Conservation (phyloP, 2,888 invertebrate genomes). For the Zaprionus lineosus region DNA sequence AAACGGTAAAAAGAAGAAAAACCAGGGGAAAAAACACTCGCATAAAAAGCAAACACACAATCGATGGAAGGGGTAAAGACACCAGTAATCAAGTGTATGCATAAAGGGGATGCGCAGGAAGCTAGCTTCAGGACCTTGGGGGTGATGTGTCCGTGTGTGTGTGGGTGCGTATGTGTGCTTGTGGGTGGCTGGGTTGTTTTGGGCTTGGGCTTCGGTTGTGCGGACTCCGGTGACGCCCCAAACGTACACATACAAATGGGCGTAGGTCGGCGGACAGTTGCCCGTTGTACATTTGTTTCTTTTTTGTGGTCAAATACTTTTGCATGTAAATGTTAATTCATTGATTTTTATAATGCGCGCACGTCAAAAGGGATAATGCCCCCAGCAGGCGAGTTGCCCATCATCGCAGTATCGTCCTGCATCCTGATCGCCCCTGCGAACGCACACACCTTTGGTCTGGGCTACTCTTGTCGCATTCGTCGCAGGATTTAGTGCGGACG, state of each 20-base stretch:
- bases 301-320: conserved; percentile 77
- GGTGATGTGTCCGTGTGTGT: conserved; percentile 4
- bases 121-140: conserved; percentile 5
- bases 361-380: conserved; percentile 61
- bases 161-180: neutral
- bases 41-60: conserved; percentile 66
- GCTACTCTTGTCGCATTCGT: conserved; percentile 47
- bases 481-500: conserved; percentile 38
- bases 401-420: too few species aligned
- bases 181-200: conserved; percentile 12
- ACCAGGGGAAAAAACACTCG: conserved; percentile 46
- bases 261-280: conserved; percentile 23
- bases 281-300: conserved; percentile 73
- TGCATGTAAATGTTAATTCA: conserved; percentile 75
- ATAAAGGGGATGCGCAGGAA: conserved; percentile 53
- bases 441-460: neutral
- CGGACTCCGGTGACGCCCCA: conserved; percentile 13
- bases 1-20: conserved; percentile 19
- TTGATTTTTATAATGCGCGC: conserved; percentile 74
- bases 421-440: neutral
- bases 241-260: conserved; percentile 44
- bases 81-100: conserved; percentile 73
- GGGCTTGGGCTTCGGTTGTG: too few species aligned
- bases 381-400: neutral
- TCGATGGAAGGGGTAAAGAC: conserved; percentile 42